Evolutionary conservation across 1,140 invertebrate species (phyloP).

Genomic region (Drosophila cardini): DNA sequence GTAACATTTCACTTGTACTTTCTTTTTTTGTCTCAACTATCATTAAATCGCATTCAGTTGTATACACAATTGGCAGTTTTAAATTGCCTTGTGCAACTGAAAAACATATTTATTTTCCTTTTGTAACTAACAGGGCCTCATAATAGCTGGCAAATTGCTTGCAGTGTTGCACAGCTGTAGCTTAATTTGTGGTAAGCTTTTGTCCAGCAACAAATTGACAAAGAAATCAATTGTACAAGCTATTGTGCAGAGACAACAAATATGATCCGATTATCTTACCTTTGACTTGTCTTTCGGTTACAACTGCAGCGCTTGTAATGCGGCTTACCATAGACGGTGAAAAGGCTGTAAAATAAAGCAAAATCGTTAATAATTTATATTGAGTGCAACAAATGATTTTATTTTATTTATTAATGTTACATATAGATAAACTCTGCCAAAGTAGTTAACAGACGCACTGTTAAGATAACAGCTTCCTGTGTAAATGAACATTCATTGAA

Average conservation of each 20-base stretch:
- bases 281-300: neutral
- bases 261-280: conserved; percentile 24
- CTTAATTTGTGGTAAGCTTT: conserved; percentile 33
- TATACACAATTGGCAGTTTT: neutral
- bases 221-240: conserved; percentile 28
- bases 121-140: neutral
- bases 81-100: conserved; percentile 11
- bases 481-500: neutral
- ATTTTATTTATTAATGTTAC: neutral
- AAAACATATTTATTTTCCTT: conserved; percentile 6
- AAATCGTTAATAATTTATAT: neutral
- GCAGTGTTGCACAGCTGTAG: conserved; percentile 17
- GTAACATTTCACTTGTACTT: neutral
- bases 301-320: too few relatives aligned
- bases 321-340: neutral
- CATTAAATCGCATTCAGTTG: neutral
- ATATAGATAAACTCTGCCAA: neutral
- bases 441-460: neutral
- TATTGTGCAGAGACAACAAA: conserved; percentile 24
- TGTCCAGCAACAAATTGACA: conserved; percentile 39
- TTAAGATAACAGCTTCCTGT: neutral
- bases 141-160: conserved; percentile 33
- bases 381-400: neutral
- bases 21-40: neutral
- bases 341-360: neutral